Conservation (phyloP, 2,113 vertebrate species). For the Pollimyrus isidori region DNA sequence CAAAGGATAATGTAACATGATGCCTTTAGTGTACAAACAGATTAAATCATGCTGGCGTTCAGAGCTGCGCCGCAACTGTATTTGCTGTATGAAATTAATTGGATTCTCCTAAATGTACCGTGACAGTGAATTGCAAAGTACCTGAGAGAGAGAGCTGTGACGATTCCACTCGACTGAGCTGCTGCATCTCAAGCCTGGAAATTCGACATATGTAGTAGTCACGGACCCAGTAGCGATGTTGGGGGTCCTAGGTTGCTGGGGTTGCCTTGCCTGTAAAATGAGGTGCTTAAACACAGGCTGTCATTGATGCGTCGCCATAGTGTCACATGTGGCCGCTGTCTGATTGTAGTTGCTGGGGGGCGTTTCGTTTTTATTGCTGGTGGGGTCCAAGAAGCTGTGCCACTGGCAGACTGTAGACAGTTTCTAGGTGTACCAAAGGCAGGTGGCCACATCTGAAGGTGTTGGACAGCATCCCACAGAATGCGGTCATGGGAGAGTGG, state of each 20-base stretch:
- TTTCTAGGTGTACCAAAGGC: neutral
- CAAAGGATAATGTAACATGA: neutral
- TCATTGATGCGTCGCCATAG: neutral
- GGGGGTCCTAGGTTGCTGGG: neutral
- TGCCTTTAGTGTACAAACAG: neutral
- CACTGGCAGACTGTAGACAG: neutral
- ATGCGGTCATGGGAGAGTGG: neutral
- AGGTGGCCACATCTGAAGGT: neutral
- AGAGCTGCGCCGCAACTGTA: neutral
- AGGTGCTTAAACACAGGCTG: neutral
- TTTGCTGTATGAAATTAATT: constrained; percentile 5
- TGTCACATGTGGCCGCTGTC: neutral
- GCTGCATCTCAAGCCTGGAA: neutral
- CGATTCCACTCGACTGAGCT: neutral
- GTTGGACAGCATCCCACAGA: neutral
- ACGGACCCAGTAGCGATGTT: neutral
- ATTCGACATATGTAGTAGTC: neutral
- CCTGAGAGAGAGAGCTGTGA: neutral
- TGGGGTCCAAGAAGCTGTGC: neutral
- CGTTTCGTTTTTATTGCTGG: neutral
- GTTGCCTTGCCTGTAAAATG: neutral
- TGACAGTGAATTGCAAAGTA: neutral
- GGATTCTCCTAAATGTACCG: constrained; percentile 6
- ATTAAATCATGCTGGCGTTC: neutral
- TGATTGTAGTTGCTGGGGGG: neutral